Evolutionary conservation across 2,113 vertebrate species (phyloP), one percentile per base, ranked within the genome.

Genomic region (Catharus bicknelli): DNA sequence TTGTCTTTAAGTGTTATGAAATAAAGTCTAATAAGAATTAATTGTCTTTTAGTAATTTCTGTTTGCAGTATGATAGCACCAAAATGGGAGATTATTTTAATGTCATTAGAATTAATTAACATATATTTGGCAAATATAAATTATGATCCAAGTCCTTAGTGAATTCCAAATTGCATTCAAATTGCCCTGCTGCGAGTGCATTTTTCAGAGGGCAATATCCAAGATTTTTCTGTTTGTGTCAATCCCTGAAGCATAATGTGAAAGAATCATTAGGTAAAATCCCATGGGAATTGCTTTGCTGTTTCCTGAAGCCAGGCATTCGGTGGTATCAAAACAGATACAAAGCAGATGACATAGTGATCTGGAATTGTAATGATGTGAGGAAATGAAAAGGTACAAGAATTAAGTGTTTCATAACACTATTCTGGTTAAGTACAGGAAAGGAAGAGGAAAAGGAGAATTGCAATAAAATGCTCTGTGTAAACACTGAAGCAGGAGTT

Each of bases 81-180:
- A 95, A 96, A 96, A 91, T 30, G 43, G 30, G 38, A 88, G 53
- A 32, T 90, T 78, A 63, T 85, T 89, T 90, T 92, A 95, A 91
- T 94, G 67, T 91, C 40, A 91, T 94, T 76, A 95, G 83, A 97
- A 96, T 95, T 87, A 96, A 96, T 97, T 97, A 96, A 51, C 86
- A 86, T 96, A 73, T 63, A 95, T 89, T 95, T 88, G 43, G 32
- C 47, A 90, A 85, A 93, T 91, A 91, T 34, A 90, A 89, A 91
- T 75, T 90, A 53, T 72, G 47, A 62, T 74, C 27, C 38, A 48
- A 45, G 53, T 88, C 85, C 85, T 93, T 19, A 54, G 42, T 94
- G 90, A 94, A 62, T 96, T 96, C 51, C 40, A 94, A 93, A 76
- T 75, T 77, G 18, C 6, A 61, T 73, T 92, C 36, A 53, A 79